Evolutionary conservation across 2,113 vertebrate species (phyloP), one percentile per base, ranked within the genome.

Genomic region (Octodon degus): DNA sequence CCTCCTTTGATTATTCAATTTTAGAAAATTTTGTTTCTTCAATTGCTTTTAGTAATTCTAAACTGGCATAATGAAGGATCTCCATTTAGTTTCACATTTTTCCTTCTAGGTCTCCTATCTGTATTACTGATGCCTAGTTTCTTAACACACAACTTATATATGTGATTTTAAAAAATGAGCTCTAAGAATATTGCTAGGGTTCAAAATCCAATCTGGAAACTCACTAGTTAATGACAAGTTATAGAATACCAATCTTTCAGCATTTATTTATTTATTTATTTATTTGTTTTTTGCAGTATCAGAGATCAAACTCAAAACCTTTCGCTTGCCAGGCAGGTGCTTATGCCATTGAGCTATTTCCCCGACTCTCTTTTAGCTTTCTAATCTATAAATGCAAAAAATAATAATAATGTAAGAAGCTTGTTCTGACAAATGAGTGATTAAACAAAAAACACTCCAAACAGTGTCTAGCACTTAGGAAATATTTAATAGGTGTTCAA

Each of bases 71-170:
- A 14, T 20, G 50, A 86, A 86, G 37, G 25, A 65, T 79, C 58
- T 68, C 91, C 10, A 58, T 19, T 81, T 17, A 27, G 12, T 47
- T 79, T 96, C n/a, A 90, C 27, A 53, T 93, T 58, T 62, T 70
- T 53, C 65, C 14, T 68, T 79, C 8, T 0, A 65, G 32, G 2
- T 47, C 13, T 30, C 53, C 43, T 88, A 89, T 47, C 60, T 74
- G 79, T 96, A 62, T 62, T 62, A 50, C n/a, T 80, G 68, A 93
- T 47, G 53, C n/a, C 53, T 72, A 50, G 14, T 74, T 96, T 91
- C 80, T 85, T 40, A 89, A 91, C 32, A 40, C 16, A 40, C 0
- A 60, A 82, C 53, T 91, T 5, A 60, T 25, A 77, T 25, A 12
- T 7, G 7, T 37, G n/a, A 37, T 90, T 68, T 91, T 91, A 90